Evolutionary conservation across 2,888 invertebrate species (phyloP).

Genomic region (Macropis europaea): DNA sequence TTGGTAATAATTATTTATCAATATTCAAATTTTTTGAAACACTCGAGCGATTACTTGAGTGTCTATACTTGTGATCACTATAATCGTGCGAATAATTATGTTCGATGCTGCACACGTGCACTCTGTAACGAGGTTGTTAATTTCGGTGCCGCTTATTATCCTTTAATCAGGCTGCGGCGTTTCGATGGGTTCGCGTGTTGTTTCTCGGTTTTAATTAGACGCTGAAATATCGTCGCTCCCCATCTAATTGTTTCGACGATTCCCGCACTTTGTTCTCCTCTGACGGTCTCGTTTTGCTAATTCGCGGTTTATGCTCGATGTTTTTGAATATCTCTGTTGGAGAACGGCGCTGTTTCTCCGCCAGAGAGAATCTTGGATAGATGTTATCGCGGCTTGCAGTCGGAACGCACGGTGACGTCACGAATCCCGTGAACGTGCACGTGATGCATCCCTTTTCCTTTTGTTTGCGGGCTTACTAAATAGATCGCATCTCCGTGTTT

Average conservation of each 20-base stretch:
- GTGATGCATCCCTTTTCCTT: not conserved
- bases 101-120: too few species aligned
- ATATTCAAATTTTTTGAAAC: too few species aligned
- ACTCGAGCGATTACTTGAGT: too few species aligned
- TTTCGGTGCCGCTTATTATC: constrained; percentile 8
- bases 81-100: too few species aligned
- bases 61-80: too few species aligned
- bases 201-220: not conserved
- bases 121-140: constrained; percentile 15
- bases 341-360: too few species aligned
- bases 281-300: too few species aligned
- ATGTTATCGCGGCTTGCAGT: not conserved
- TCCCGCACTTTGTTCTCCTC: too few species aligned
- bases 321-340: too few species aligned
- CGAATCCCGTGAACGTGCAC: not conserved
- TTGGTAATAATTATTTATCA: too few species aligned
- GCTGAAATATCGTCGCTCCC: not conserved
- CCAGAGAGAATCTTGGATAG: not conserved
- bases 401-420: not conserved
- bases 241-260: not conserved
- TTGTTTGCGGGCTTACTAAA: not conserved
- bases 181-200: not conserved
- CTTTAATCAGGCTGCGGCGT: constrained; percentile 3
- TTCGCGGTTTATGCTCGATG: too few species aligned
- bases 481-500: not conserved